These are phyloP conservation scores for Iselma pallidipennis DNA, from an alignment of 2,888 invertebrate genomes.

Conservation along the genomic window DNA sequence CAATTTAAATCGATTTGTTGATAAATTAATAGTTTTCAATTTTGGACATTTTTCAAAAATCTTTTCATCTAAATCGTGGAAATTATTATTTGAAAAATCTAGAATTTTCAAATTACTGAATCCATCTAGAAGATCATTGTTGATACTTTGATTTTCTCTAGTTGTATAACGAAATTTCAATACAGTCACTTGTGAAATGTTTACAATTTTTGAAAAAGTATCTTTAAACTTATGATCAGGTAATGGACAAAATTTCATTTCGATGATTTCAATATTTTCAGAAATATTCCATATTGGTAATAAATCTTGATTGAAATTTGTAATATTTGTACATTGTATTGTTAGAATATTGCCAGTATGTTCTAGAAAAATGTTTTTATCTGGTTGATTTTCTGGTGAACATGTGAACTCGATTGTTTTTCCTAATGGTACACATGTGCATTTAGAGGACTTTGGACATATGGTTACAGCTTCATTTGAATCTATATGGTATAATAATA, in stretches of 20 bases:
- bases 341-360: neutral
- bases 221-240: neutral
- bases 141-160: neutral
- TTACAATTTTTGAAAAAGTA: neutral
- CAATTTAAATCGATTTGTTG: neutral
- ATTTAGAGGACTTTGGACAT: no score
- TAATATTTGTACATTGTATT: neutral
- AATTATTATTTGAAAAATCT: neutral
- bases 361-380: neutral
- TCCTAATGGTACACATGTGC: no score
- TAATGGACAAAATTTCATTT: neutral
- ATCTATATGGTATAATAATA: no score
- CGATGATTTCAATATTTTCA: neutral
- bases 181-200: neutral
- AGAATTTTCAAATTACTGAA: slow-evolving; percentile 5
- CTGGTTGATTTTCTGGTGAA: neutral
- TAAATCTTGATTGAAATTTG: neutral
- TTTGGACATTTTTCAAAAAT: neutral
- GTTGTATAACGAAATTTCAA: neutral
- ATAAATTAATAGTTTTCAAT: neutral
- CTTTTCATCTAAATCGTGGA: neutral
- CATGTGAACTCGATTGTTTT: neutral
- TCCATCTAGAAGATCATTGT: neutral
- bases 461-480: no score
- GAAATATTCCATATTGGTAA: neutral